These are phyloP conservation scores for Microtus pennsylvanicus DNA, from an alignment of 2,113 vertebrate genomes.

Conservation along the genomic window DNA sequence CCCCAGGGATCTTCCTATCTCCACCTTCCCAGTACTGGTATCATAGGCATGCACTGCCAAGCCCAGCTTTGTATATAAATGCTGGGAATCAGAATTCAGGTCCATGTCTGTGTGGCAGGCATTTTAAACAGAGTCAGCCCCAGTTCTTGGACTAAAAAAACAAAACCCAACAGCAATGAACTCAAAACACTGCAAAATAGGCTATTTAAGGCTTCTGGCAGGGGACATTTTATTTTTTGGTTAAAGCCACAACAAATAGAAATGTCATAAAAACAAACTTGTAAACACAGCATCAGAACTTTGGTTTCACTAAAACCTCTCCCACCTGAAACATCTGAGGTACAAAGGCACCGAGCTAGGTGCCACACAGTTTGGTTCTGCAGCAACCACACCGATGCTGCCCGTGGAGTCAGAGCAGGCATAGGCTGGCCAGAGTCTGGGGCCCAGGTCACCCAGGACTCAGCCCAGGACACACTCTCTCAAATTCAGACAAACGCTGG, in stretches of 20 bases:
- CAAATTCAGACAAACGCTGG: slow-evolving; percentile 54
- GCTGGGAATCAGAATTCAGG: not conserved
- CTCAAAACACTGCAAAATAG: slow-evolving; percentile 34
- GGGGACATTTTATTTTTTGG: slow-evolving; percentile 85
- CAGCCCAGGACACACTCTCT: not conserved
- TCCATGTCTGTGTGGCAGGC: not conserved
- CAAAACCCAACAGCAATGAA: not conserved
- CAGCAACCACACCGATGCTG: slow-evolving; percentile 45
- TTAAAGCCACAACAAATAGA: slow-evolving; percentile 81
- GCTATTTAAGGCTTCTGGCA: slow-evolving; percentile 77
- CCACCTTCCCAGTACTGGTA: not conserved
- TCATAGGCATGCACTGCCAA: not conserved
- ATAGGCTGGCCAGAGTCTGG: not conserved
- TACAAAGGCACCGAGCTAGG: slow-evolving; percentile 70
- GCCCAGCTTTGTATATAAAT: not conserved
- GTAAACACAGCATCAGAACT: slow-evolving; percentile 82
- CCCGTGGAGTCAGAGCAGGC: not conserved
- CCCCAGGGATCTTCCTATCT: not conserved
- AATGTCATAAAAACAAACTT: slow-evolving; percentile 86
- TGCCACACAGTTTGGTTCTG: slow-evolving; percentile 60
- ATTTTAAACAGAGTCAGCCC: not conserved
- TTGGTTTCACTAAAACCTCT: slow-evolving; percentile 85
- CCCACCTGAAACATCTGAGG: slow-evolving; percentile 83
- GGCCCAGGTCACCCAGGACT: not conserved
- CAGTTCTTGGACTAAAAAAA: not conserved